These are phyloP conservation scores for Podarcis siculus DNA, from an alignment of 2,797 vertebrate species.

Conservation along the genomic window DNA sequence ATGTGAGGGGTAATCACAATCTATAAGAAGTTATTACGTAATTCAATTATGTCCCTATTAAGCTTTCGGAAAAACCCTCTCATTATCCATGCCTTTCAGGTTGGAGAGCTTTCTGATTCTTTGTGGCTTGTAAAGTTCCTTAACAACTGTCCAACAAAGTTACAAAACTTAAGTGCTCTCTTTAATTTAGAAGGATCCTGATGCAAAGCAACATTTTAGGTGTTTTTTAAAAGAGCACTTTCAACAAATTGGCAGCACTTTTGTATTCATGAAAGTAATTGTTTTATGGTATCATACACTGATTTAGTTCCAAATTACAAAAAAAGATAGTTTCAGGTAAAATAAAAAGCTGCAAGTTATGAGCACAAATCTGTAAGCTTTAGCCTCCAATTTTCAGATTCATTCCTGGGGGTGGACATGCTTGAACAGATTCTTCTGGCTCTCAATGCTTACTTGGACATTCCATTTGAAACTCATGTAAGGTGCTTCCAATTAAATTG, in stretches of 20 bases:
- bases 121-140: conserved; percentile 30
- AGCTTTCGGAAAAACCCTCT: not conserved
- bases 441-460: not conserved
- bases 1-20: not conserved
- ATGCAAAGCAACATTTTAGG: not conserved
- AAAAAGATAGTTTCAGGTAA: not conserved
- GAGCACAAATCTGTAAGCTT: conserved; percentile 38
- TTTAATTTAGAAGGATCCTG: conserved; percentile 16
- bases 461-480: not conserved
- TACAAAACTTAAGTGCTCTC: not conserved
- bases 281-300: conserved; percentile 35
- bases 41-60: conserved; percentile 19
- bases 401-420: conserved; percentile 41
- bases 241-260: not conserved
- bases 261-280: conserved; percentile 18
- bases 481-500: not conserved
- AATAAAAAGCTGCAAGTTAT: not conserved
- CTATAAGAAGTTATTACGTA: conserved; percentile 13
- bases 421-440: not conserved
- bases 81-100: not conserved
- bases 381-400: conserved; percentile 65
- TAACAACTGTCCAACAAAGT: conserved; percentile 34
- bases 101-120: not conserved
- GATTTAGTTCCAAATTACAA: not conserved
- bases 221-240: not conserved